These are phyloP conservation scores for Aplochiton taeniatus DNA, from an alignment of 2,797 vertebrate genomes.

Conservation along the genomic window DNA sequence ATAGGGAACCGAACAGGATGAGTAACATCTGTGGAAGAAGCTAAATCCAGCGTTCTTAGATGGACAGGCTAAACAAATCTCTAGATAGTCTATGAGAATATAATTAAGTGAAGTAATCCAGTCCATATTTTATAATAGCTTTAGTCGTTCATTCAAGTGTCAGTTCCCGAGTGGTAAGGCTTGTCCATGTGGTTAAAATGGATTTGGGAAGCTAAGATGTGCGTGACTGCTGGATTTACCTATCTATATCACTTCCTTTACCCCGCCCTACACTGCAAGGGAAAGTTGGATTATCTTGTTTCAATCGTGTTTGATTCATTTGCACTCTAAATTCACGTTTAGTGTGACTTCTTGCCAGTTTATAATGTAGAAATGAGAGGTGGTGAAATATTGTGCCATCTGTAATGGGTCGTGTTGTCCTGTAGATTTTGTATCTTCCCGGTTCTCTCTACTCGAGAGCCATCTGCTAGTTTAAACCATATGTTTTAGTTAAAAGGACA, in stretches of 20 bases:
- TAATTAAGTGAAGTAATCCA: not conserved
- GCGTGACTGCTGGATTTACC: not conserved
- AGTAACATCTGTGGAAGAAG: constrained; percentile 42
- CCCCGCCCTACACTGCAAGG: not conserved
- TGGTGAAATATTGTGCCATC: no score
- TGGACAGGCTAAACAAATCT: not conserved
- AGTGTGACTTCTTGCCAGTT: no score
- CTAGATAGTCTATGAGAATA: not conserved
- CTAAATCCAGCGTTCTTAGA: not conserved
- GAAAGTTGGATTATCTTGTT: not conserved
- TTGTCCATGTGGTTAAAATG: not conserved
- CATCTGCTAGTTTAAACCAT: no score
- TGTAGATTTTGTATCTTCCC: no score
- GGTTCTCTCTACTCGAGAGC: no score
- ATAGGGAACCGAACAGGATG: constrained; percentile 37
- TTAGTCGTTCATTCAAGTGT: not conserved
- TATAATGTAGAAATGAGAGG: no score
- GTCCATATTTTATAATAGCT: no score
- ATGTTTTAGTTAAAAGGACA: no score
- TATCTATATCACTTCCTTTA: not conserved
- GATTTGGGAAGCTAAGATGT: not conserved
- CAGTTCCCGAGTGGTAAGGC: not conserved
- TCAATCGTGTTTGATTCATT: no score
- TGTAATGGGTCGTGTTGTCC: no score
- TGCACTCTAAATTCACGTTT: no score